Evolutionary conservation across 2,888 invertebrate genomes (phyloP).

Genomic region (Tetrapedia diversipes): DNA sequence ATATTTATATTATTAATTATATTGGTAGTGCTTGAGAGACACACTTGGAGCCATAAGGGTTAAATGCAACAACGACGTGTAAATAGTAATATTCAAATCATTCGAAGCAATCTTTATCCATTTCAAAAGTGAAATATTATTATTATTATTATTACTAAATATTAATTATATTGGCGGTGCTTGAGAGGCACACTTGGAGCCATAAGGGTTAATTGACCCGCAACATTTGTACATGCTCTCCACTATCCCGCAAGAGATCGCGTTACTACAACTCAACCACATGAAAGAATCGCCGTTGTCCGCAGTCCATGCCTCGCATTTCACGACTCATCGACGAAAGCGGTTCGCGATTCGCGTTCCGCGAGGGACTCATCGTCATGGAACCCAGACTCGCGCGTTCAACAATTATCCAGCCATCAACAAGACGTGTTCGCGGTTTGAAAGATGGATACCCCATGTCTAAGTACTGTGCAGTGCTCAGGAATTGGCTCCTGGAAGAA

Average conservation of each 20-base stretch:
- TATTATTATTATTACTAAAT: too few relatives aligned
- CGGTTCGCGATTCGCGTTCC: slow-evolving; percentile 20
- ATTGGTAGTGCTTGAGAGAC: too few relatives aligned
- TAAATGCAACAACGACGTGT: too few relatives aligned
- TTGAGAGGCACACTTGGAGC: too few relatives aligned
- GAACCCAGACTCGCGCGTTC: slow-evolving; percentile 31
- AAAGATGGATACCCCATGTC: slow-evolving; percentile 61
- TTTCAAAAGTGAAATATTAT: too few relatives aligned
- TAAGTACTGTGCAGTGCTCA: too few relatives aligned
- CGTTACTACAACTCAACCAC: slow-evolving; percentile 17
- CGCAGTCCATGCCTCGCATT: slow-evolving; percentile 1
- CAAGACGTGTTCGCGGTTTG: slow-evolving; percentile 52
- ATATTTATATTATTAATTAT: too few relatives aligned
- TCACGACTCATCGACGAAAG: slow-evolving; percentile 14
- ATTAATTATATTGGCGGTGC: too few relatives aligned
- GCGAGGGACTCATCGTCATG: background rate
- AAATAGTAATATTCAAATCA: too few relatives aligned
- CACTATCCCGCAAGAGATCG: background rate
- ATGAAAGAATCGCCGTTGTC: slow-evolving; percentile 8
- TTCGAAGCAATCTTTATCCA: too few relatives aligned
- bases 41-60: too few relatives aligned
- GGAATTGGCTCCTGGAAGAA: too few relatives aligned
- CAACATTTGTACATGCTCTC: background rate
- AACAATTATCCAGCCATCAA: slow-evolving; percentile 52
- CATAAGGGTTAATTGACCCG: slow-evolving; percentile 17